phyloP scores from a whole-genome alignment of 92 coral and sea anemone species.

The Phenganax marumi region DNA sequence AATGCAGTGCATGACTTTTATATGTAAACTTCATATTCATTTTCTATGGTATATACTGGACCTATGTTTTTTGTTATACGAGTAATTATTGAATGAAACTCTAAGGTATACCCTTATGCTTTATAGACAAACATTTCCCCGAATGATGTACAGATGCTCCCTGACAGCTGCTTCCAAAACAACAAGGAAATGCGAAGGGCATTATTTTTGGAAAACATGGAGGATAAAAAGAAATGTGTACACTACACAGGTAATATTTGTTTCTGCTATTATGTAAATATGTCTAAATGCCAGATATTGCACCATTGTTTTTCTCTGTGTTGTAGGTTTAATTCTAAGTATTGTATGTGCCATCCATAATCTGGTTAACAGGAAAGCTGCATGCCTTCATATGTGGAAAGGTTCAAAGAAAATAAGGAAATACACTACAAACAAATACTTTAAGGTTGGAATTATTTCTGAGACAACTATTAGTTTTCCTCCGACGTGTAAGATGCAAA shows the following conservation, averaged over 20 bases:
- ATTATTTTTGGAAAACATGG: constrained; percentile 10
- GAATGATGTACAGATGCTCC: neutral
- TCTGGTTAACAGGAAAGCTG: constrained; percentile 10
- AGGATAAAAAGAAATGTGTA: neutral
- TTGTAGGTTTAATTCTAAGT: neutral
- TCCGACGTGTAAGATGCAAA: too few species aligned
- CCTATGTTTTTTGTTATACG: too few species aligned
- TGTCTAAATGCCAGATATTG: neutral
- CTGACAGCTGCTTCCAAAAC: neutral
- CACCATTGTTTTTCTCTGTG: neutral
- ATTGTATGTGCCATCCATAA: neutral
- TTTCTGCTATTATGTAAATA: neutral
- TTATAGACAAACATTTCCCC: neutral
- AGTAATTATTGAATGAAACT: too few species aligned
- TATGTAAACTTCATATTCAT: too few species aligned
- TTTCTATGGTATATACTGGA: too few species aligned
- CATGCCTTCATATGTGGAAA: constrained; percentile 4
- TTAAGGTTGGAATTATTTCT: constrained; percentile 3
- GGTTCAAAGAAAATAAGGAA: constrained; percentile 12
- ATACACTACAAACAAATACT: neutral
- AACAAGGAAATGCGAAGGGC: neutral
- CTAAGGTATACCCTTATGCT: too few species aligned
- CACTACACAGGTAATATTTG: neutral
- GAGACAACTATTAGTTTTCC: too few species aligned
- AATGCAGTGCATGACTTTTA: too few species aligned